Percentiles rank a stretch among this genome's conserved stretches.
Evolutionary conservation across 2,888 invertebrate species (phyloP).

Genomic region (Drosophila borealis): DNA sequence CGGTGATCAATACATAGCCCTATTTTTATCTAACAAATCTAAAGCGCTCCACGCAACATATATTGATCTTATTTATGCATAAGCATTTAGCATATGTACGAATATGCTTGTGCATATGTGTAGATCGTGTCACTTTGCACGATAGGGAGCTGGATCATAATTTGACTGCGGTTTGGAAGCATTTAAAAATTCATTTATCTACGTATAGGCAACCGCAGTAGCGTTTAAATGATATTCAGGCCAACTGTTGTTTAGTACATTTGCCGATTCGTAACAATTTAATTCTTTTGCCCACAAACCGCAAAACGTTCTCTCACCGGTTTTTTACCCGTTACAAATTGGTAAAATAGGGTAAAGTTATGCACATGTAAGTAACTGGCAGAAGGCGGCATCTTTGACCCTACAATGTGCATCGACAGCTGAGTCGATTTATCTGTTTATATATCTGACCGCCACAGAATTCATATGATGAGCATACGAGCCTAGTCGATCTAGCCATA

Average conservation of each 20-base stretch:
- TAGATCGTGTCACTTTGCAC: conserved; percentile 36
- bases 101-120: neutral
- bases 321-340: conserved; percentile 1
- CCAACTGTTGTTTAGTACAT: conserved; percentile 49
- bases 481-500: too few relatives aligned
- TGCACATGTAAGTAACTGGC: neutral
- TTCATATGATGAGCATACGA: too few relatives aligned
- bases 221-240: conserved; percentile 26
- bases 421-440: neutral
- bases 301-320: conserved; percentile 53
- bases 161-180: conserved; percentile 56
- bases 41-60: neutral
- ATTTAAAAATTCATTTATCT: conserved; percentile 74
- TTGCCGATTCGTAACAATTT: conserved; percentile 18
- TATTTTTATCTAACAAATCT: too few relatives aligned
- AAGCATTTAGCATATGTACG: too few relatives aligned
- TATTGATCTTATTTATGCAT: neutral
- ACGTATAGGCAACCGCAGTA: conserved; percentile 38
- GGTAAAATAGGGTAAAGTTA: neutral
- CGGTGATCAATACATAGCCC: too few relatives aligned
- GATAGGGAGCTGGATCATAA: conserved; percentile 46
- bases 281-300: conserved; percentile 37
- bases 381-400: neutral
- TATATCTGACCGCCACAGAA: too few relatives aligned
- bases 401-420: neutral